Conservation (phyloP, 2,113 vertebrate species). For the Microtus montanus region DNA sequence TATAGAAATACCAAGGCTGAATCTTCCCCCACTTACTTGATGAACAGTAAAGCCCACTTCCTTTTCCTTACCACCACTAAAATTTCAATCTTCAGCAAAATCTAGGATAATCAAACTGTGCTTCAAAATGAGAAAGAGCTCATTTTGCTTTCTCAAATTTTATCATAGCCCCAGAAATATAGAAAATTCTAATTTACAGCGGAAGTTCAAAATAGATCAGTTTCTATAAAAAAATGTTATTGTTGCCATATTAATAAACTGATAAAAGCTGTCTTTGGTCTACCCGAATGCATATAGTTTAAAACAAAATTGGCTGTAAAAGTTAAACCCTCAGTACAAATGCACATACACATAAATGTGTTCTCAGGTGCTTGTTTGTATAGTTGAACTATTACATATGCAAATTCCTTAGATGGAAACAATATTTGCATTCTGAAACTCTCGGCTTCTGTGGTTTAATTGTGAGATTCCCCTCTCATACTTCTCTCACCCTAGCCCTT, state of each 20-base stretch:
- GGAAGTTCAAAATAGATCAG: neutral
- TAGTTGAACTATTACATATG: neutral
- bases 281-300: neutral
- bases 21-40: neutral
- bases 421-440: neutral
- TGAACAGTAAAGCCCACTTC: neutral
- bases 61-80: neutral
- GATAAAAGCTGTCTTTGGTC: neutral
- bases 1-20: neutral
- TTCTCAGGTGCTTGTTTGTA: neutral
- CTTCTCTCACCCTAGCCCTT: neutral
- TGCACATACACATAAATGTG: neutral
- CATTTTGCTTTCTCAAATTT: conserved; percentile 11
- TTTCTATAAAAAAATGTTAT: neutral
- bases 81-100: neutral
- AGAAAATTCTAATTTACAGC: neutral
- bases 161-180: neutral
- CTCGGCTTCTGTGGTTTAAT: neutral
- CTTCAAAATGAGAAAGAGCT: conserved; percentile 19
- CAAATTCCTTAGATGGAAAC: neutral
- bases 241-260: neutral
- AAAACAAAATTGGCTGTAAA: neutral
- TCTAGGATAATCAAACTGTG: neutral
- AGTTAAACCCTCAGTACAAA: neutral
- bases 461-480: neutral